Evolutionary conservation across 2,797 vertebrate genomes (phyloP).

Genomic region (Adelosebastes latens): DNA sequence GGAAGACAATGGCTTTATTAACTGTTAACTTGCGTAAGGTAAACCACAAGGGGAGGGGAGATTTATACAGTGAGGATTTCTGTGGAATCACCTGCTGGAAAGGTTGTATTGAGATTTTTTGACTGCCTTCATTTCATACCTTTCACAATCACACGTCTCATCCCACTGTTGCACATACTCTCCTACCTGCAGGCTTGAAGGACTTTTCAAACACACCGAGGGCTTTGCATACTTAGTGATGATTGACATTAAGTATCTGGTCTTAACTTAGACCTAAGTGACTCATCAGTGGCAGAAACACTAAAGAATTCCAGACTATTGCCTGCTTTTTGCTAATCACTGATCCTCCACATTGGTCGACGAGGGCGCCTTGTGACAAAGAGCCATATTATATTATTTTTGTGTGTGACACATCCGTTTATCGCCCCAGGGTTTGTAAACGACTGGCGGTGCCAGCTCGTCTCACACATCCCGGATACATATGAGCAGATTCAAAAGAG

Average conservation of each 20-base stretch:
- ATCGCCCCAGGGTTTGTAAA: conserved; percentile 17
- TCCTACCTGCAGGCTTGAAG: neutral
- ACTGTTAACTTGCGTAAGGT: neutral
- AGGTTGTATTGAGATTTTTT: neutral
- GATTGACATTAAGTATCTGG: conserved; percentile 1
- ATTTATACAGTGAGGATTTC: neutral
- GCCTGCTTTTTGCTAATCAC: neutral
- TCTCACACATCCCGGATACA: conserved; percentile 2
- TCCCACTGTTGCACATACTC: neutral
- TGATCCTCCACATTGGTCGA: neutral
- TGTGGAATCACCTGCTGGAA: neutral
- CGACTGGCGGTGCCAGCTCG: neutral
- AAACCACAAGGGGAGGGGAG: neutral
- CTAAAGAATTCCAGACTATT: neutral
- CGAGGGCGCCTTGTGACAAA: neutral
- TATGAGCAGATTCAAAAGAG: neutral
- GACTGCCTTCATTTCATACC: neutral
- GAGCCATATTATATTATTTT: neutral
- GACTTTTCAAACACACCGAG: conserved; percentile 4
- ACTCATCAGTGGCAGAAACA: neutral
- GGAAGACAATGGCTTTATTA: neutral
- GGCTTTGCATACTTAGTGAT: neutral
- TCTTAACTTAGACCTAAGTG: neutral
- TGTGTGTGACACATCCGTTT: neutral
- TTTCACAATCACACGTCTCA: neutral